Percentiles rank a stretch among this genome's conserved stretches.
Evolutionary conservation across 2,797 vertebrate species (phyloP).

Genomic region (Acanthis flammea): DNA sequence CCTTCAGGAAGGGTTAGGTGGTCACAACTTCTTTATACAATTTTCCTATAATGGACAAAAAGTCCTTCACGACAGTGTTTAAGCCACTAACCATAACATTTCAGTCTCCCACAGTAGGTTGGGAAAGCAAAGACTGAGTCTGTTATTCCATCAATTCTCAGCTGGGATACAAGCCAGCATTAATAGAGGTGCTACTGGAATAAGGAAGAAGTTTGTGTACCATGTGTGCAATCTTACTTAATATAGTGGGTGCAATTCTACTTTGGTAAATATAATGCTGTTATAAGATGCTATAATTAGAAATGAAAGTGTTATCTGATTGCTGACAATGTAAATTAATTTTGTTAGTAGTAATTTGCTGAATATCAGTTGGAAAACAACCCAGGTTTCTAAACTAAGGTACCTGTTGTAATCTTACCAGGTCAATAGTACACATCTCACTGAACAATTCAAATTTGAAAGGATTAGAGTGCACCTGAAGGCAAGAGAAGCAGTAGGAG

Average conservation of each 20-base stretch:
- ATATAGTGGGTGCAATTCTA: background rate
- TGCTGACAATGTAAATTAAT: background rate
- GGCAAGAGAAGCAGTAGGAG: background rate
- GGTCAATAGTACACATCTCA: background rate
- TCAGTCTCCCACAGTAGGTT: background rate
- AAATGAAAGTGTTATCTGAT: background rate
- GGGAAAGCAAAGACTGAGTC: background rate
- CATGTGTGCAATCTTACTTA: background rate
- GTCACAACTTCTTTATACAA: fast-evolving
- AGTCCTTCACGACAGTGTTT: background rate
- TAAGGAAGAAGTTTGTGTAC: background rate
- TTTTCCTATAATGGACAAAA: background rate
- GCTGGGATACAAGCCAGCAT: background rate
- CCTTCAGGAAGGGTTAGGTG: background rate
- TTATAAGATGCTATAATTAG: background rate
- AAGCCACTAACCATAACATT: background rate
- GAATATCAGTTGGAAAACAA: background rate
- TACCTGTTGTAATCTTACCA: background rate
- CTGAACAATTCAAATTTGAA: background rate
- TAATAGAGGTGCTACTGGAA: background rate
- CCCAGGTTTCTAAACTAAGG: background rate
- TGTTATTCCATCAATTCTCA: background rate
- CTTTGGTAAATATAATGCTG: background rate
- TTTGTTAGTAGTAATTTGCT: background rate
- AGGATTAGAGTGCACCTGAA: background rate